phyloP scores from a whole-genome alignment of 2,113 vertebrate genomes.

The Vidua macroura region DNA sequence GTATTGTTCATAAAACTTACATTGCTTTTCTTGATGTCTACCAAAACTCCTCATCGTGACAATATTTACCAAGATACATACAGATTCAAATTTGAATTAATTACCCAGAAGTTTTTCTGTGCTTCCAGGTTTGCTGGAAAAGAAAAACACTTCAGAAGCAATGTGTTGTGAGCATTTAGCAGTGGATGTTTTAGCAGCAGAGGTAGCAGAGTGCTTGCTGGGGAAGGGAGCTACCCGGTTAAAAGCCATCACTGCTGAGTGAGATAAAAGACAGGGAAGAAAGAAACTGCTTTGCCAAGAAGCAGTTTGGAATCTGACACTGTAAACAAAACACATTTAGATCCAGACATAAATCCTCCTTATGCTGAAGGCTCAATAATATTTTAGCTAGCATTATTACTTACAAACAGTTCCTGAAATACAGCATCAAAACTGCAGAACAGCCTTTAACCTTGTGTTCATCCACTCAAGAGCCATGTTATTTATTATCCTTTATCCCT shows the following conservation, averaged over 20 bases:
- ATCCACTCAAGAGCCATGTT: constrained; percentile 33
- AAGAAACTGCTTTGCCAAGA: constrained; percentile 27
- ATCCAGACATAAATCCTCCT: constrained; percentile 31
- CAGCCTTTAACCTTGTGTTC: constrained; percentile 44
- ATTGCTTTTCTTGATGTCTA: constrained; percentile 62
- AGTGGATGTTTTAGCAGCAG: constrained; percentile 51
- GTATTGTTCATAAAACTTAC: constrained; percentile 64
- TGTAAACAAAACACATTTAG: constrained; percentile 51
- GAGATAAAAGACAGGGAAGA: constrained; percentile 40
- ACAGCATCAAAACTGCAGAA: not conserved
- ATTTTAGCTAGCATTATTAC: constrained; percentile 28
- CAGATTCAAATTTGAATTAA: constrained; percentile 65
- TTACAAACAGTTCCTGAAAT: constrained; percentile 1
- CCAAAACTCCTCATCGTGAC: constrained; percentile 58
- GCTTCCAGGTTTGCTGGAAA: constrained; percentile 44
- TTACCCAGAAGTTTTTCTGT: constrained; percentile 49
- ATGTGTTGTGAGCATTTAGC: constrained; percentile 37
- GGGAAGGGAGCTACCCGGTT: constrained; percentile 33
- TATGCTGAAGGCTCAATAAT: not conserved
- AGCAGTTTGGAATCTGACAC: constrained; percentile 49
- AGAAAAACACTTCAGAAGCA: constrained; percentile 1
- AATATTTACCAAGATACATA: constrained; percentile 64
- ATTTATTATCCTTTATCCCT: constrained; percentile 60
- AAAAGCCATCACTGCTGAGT: constrained; percentile 26
- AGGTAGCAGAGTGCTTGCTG: constrained; percentile 23